Evolutionary conservation across 2,888 invertebrate genomes (phyloP).

Genomic region (Tolmerus cingulatus): DNA sequence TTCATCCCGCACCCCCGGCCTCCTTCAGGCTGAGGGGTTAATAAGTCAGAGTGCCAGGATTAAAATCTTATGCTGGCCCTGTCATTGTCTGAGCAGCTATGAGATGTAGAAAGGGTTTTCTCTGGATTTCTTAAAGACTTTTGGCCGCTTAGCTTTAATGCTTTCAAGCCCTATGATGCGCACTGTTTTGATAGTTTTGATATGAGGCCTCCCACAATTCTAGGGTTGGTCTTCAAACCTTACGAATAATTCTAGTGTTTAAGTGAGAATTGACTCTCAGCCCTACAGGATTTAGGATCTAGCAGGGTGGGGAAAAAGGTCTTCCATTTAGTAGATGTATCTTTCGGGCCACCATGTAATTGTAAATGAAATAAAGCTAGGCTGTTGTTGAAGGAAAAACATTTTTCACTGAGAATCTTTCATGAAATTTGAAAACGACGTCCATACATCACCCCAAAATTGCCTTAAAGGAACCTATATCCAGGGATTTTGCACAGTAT

Average conservation of each 20-base stretch:
- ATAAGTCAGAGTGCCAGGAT: slow-evolving; percentile 36
- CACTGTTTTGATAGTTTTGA: background rate
- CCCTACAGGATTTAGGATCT: background rate
- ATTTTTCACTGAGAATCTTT: background rate
- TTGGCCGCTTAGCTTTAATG: background rate
- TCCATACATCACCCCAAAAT: background rate
- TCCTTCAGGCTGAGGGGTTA: slow-evolving; percentile 7
- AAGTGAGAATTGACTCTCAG: background rate
- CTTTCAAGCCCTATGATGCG: background rate
- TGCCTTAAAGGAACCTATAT: background rate
- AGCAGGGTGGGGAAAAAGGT: background rate
- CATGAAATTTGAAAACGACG: background rate
- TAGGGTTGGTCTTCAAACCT: background rate
- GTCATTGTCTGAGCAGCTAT: slow-evolving; percentile 1
- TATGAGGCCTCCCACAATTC: background rate
- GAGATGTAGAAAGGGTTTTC: background rate
- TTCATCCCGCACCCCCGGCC: slow-evolving; percentile 5
- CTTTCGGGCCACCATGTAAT: background rate
- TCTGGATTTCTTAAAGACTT: background rate
- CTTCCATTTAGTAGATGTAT: background rate
- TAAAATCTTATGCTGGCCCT: slow-evolving; percentile 35
- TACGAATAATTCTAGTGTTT: background rate
- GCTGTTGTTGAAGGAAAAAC: background rate
- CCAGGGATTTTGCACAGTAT: background rate
- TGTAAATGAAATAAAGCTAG: background rate